Conservation (phyloP, 2,888 invertebrate species). For the Hyposoter didymator region DNA sequence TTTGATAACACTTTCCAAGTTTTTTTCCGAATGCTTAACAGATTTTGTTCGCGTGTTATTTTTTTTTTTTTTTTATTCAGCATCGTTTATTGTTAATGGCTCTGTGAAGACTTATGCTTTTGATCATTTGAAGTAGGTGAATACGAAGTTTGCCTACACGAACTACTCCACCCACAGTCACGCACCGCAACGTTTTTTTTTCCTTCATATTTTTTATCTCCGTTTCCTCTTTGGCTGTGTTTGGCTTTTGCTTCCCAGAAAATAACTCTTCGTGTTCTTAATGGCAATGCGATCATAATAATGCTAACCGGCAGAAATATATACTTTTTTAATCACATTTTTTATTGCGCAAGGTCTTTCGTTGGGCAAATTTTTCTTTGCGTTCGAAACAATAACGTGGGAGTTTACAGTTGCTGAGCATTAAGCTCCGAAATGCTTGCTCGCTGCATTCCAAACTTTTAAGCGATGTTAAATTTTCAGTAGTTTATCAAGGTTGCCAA, state of each 20-base stretch:
- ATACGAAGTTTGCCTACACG: slow-evolving; percentile 38
- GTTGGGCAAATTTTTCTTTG: neutral
- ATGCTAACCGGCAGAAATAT: neutral
- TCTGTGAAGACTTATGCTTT: slow-evolving; percentile 22
- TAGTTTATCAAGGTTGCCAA: neutral
- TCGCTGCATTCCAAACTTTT: slow-evolving; percentile 2
- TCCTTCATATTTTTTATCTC: neutral
- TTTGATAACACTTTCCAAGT: slow-evolving; percentile 42
- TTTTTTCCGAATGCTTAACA: slow-evolving; percentile 11
- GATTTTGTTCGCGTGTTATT: slow-evolving; percentile 1
- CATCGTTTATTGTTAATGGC: slow-evolving; percentile 29
- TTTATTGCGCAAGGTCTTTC: slow-evolving; percentile 9
- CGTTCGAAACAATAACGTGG: slow-evolving; percentile 1
- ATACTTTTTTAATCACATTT: neutral
- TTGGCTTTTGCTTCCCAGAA: neutral
- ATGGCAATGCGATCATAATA: neutral
- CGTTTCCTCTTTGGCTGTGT: slow-evolving; percentile 1
- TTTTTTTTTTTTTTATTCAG: neutral
- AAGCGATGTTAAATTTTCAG: slow-evolving; percentile 9
- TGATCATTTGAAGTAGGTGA: slow-evolving; percentile 48
- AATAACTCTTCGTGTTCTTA: neutral
- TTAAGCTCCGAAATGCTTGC: neutral
- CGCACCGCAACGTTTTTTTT: slow-evolving; percentile 27
- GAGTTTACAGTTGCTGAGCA: neutral
- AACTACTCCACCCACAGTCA: slow-evolving; percentile 1